Evolutionary conservation across 35 echinoderm and acorn worm species (phyloP).

Genomic region (Lytechinus pictus): DNA sequence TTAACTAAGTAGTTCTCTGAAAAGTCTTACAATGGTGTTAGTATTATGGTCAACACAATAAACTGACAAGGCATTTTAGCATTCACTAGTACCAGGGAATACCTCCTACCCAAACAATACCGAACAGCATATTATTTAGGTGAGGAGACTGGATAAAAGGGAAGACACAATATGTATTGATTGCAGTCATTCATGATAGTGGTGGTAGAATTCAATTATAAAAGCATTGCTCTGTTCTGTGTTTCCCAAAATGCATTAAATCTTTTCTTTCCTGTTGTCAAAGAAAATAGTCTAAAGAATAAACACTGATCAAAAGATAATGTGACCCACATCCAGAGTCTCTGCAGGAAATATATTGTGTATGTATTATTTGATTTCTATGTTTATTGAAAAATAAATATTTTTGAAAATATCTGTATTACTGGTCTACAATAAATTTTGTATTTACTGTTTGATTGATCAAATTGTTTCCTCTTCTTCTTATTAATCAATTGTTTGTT

Average conservation of each 20-base stretch:
- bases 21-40: not conserved
- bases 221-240: not conserved
- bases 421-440: too few relatives aligned
- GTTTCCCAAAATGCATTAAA: not conserved
- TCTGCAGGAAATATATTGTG: too few relatives aligned
- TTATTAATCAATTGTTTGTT: too few relatives aligned
- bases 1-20: not conserved
- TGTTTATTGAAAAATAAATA: too few relatives aligned
- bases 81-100: not conserved
- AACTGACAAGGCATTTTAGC: not conserved
- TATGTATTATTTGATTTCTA: too few relatives aligned
- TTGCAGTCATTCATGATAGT: not conserved
- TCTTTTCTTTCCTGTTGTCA: not conserved
- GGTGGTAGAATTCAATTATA: not conserved
- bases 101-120: not conserved
- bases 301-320: too few relatives aligned
- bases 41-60: not conserved
- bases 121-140: not conserved
- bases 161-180: not conserved
- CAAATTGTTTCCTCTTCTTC: too few relatives aligned
- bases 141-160: not conserved
- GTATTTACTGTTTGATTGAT: too few relatives aligned
- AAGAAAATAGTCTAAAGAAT: too few relatives aligned
- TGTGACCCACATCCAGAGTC: too few relatives aligned
- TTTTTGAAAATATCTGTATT: too few relatives aligned